Percentiles rank a stretch among this genome's conserved stretches.
phyloP scores from a whole-genome alignment of 2,888 invertebrate species.

The Metacarcinus magister region DNA sequence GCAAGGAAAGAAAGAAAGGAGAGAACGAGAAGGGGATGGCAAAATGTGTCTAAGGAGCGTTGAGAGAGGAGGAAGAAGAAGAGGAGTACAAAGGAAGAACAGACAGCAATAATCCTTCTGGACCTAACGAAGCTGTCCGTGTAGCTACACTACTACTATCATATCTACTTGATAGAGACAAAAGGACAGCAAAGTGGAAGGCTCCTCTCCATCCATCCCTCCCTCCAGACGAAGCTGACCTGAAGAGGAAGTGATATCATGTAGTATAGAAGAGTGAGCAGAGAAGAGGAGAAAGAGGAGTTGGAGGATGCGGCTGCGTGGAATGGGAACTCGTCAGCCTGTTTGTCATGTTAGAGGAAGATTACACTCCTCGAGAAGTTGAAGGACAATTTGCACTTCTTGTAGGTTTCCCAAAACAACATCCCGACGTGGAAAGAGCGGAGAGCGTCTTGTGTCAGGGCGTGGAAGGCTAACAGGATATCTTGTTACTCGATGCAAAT shows the following conservation, averaged over 20 bases:
- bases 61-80: neutral
- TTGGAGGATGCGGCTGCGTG: too few relatives aligned
- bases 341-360: neutral
- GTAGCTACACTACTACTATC: too few relatives aligned
- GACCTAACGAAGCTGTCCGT: too few relatives aligned
- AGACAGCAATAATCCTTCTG: too few relatives aligned
- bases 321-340: neutral
- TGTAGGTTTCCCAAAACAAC: neutral
- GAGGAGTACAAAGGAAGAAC: neutral
- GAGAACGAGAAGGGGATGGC: neutral
- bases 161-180: too few relatives aligned
- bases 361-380: neutral
- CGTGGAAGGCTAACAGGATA: constrained; percentile 12
- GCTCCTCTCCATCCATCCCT: too few relatives aligned
- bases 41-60: too few relatives aligned
- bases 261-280: neutral
- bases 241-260: neutral
- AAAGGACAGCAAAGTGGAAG: too few relatives aligned
- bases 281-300: neutral
- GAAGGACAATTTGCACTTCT: neutral
- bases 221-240: too few relatives aligned
- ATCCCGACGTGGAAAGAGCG: neutral
- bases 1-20: neutral
- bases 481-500: neutral
- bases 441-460: neutral